Base-by-base conservation (phyloP, 92 coral and sea anemone genomes). In the Blastomussa wellsi region DNA sequence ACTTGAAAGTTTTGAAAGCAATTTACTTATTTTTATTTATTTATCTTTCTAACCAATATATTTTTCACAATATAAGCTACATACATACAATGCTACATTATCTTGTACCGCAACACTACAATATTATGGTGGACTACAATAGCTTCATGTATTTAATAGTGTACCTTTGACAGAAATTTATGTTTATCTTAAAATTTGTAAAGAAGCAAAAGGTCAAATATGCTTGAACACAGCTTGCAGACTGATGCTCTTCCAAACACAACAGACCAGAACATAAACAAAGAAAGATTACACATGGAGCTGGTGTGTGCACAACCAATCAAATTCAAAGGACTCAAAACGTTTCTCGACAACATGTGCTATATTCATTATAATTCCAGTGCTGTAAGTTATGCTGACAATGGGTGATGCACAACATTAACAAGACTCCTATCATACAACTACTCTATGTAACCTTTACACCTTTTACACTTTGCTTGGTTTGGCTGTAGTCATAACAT, bases 311-410 rank as follows among this genome's bases (percentile, higher is more conserved):
- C 37, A 39, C 48, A 28, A 19, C 32, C 68, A 77, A 77, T 77
- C 60, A 77, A 53, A 14, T 55, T 52, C 22, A 19, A 33, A 77
- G 53, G 69, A 53, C 48, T 49, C 36, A 8, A 29, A 2, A 66
- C 72, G 15, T 1, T 36, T 17, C 49, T 55, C 12, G 5, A 14
- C 28, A 62, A 76, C 86, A 82, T 35, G 55, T 71, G 86, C 2
- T 35, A 82, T 22, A 82, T 71, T 78, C 71, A 57, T 82, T 53
- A 57, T 82, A 36, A n/a, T 82, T 53, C 29, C 53, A 37, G 55
- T 38, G 19, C 13, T 53, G 69, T 7, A 35, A 39, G 84, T 82
- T 82, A 82, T 70, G 78, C 48, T 36, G 13, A 52, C 68, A 82
- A 82, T 72, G 78, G 39, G 49, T 52, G n/a, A 26, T 16, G 20